Evolutionary conservation across 2,797 vertebrate genomes (phyloP).

Genomic region (Enteromius radiatus): DNA sequence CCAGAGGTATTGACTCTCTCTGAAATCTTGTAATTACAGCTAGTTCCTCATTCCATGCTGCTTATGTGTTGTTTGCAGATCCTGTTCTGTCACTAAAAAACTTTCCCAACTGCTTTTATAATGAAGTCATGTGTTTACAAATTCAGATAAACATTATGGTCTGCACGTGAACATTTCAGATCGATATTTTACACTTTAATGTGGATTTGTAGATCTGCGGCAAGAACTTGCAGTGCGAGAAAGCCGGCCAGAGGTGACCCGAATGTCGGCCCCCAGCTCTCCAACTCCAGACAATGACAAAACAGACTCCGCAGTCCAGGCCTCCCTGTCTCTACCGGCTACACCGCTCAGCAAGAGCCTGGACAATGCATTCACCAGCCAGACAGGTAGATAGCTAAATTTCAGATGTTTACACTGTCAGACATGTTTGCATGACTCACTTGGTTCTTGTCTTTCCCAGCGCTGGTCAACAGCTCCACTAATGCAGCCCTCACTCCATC

Average conservation of each 20-base stretch:
- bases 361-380: conserved; percentile 89
- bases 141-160: not conserved
- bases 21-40: not conserved
- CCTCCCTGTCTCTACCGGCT: conserved; percentile 90
- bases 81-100: conserved; percentile 18
- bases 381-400: conserved; percentile 78
- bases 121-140: conserved; percentile 19
- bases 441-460: conserved; percentile 68
- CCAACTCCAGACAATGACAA: conserved; percentile 90
- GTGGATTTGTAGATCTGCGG: conserved; percentile 81
- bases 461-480: conserved; percentile 85
- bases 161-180: not conserved
- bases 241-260: conserved; percentile 85
- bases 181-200: not conserved
- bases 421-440: not conserved
- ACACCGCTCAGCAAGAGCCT: conserved; percentile 90
- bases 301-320: conserved; percentile 89
- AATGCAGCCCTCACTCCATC: conserved; percentile 94
- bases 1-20: conserved; percentile 81
- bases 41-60: not conserved
- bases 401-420: not conserved
- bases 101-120: not conserved
- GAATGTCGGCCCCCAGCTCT: conserved; percentile 92
- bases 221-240: conserved; percentile 95
- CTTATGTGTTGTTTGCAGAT: not conserved